Evolutionary conservation across 2,113 vertebrate species (phyloP).

Genomic region (Alces alces): DNA sequence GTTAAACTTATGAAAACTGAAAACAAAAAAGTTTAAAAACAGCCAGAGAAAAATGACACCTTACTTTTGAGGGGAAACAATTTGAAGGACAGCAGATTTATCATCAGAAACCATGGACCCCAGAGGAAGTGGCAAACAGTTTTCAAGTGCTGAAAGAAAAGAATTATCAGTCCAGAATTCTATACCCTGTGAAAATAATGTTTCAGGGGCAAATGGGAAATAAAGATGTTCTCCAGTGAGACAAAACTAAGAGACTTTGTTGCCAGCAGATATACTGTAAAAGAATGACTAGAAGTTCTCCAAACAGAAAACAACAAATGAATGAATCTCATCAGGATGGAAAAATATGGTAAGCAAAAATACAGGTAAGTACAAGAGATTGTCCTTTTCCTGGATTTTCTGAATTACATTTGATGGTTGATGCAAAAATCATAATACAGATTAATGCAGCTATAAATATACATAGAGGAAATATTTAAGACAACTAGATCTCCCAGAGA

Average conservation of each 20-base stretch:
- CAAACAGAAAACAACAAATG: neutral
- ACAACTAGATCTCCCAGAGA: neutral
- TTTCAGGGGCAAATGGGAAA: neutral
- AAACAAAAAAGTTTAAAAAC: neutral
- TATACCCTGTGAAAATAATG: neutral
- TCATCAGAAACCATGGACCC: neutral
- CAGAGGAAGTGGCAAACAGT: neutral
- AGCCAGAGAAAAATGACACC: neutral
- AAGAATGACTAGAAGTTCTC: neutral
- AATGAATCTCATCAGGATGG: neutral
- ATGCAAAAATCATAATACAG: neutral
- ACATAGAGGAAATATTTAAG: neutral
- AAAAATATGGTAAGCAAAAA: neutral
- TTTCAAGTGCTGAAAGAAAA: neutral
- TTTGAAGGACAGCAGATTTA: neutral
- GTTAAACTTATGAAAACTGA: neutral
- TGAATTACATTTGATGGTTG: neutral
- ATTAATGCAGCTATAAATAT: neutral
- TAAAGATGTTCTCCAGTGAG: neutral
- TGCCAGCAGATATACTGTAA: neutral
- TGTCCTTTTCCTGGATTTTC: neutral
- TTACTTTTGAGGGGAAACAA: neutral
- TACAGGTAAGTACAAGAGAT: neutral
- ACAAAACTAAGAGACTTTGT: neutral
- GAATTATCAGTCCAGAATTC: neutral